Evolutionary conservation across 2,797 vertebrate species (phyloP), one percentile per base, ranked within the genome.

Genomic region (Coccyzus lansbergi): DNA sequence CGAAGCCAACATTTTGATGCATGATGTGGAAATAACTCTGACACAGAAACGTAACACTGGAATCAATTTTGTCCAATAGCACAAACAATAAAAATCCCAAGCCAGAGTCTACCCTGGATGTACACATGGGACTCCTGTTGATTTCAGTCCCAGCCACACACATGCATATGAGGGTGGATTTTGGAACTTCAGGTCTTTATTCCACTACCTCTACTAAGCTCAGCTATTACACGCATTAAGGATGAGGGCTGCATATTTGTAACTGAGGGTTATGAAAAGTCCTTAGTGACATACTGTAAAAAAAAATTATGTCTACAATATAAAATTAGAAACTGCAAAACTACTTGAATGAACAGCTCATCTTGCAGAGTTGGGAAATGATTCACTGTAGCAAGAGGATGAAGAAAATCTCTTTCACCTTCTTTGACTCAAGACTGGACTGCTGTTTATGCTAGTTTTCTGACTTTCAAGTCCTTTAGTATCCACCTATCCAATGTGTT

Each of bases 271-370:
- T 96, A 92, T 89, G 95, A 92, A 95, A 96, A 96, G 79, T 89
- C n/a, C 0, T 78, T 79, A 94, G 63, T 75, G 86, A 76, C 44
- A 69, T 94, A 91, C 92, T 6, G 5, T 93, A 97, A 96, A 95
- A 97, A 97, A 94, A 64, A 76, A 90, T 97, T 83, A 81, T 95
- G 58, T 85, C 88, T 94, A 72, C 92, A 86, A 90, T 93, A 68
- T 83, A 90, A 95, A 96, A 83, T 86, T 24, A 58, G 53, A 91
- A 80, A 49, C 94, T 98, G 97, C 83, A 97, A 97, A 97, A 97
- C 83, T 87, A 97, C 88, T 98, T 97, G 96, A 85, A 88, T 69
- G 53, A 83, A 93, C 71, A 94, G 90, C 62, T 33, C 89, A 71
- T 96, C 97, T 96, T 97, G 78, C 86, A 95, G 90, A 90, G 40